Percentiles rank a stretch among this genome's conserved stretches.
phyloP scores from a whole-genome alignment of 1,140 invertebrate genomes.

The Proctacanthus coquilletti region DNA sequence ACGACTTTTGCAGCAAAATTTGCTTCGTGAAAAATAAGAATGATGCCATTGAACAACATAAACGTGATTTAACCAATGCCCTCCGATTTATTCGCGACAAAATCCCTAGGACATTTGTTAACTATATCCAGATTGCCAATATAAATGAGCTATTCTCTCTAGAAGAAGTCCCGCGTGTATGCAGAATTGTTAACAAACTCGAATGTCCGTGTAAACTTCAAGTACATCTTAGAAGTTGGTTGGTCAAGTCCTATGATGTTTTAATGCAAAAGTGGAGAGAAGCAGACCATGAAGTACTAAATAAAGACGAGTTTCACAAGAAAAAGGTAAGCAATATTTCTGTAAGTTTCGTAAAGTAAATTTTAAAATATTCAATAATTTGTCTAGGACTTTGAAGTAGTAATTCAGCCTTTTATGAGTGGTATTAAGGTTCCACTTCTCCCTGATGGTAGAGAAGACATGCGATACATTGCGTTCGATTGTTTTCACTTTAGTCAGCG shows the following conservation, averaged over 20 bases:
- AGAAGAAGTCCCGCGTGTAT: slow-evolving; percentile 21
- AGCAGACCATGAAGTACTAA: slow-evolving; percentile 24
- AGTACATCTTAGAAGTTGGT: slow-evolving; percentile 11
- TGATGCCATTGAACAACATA: slow-evolving; percentile 14
- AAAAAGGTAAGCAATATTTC: slow-evolving; percentile 6
- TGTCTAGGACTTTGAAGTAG: slow-evolving; percentile 51
- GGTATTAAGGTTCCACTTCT: slow-evolving; percentile 27
- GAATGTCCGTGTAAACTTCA: slow-evolving; percentile 39
- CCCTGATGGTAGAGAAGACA: slow-evolving; percentile 33
- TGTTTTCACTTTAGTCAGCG: slow-evolving; percentile 60
- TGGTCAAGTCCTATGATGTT: too few relatives aligned
- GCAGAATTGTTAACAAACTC: slow-evolving; percentile 24
- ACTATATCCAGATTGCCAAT: slow-evolving; percentile 17
- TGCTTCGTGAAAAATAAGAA: slow-evolving; percentile 29
- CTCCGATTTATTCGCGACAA: slow-evolving; percentile 20
- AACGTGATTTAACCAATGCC: slow-evolving; percentile 13
- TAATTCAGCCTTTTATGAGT: slow-evolving; percentile 37
- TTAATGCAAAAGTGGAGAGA: too few relatives aligned
- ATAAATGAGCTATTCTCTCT: slow-evolving; percentile 22
- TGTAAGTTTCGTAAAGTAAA: slow-evolving; percentile 11
- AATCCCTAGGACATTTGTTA: slow-evolving; percentile 20
- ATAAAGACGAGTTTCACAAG: slow-evolving; percentile 22
- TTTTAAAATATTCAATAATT: too few relatives aligned
- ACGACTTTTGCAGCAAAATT: slow-evolving; percentile 51
- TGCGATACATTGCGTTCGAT: slow-evolving; percentile 44